These are phyloP conservation scores for Limosa lapponica DNA, from an alignment of 2,797 vertebrate species.

Conservation along the genomic window DNA sequence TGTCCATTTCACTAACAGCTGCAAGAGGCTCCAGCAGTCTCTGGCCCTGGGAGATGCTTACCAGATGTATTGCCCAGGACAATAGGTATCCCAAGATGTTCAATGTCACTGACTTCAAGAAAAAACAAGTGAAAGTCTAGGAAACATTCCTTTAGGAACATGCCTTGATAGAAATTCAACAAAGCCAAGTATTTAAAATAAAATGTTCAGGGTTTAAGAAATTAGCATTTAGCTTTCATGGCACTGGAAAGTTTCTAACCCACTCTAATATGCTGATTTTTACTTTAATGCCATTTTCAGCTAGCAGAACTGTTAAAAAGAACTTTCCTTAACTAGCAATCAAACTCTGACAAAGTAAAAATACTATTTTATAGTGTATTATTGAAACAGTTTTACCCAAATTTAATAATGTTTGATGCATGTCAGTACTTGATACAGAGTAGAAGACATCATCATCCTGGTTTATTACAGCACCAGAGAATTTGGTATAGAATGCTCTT, in stretches of 20 bases:
- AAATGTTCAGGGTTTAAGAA: not conserved
- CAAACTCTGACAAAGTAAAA: not conserved
- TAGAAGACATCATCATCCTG: not conserved
- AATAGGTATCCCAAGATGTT: not conserved
- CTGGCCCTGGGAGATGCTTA: not conserved
- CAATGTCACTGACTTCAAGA: not conserved
- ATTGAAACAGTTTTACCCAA: not conserved
- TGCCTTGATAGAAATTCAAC: not conserved
- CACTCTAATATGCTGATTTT: not conserved
- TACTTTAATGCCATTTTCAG: not conserved
- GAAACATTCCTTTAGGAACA: not conserved
- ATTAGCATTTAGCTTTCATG: not conserved
- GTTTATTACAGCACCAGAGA: not conserved
- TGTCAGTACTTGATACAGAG: not conserved
- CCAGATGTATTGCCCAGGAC: not conserved
- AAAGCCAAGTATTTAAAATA: not conserved
- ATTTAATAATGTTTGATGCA: not conserved
- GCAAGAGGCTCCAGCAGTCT: accelerated
- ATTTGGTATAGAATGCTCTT: not conserved
- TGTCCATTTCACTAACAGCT: not conserved
- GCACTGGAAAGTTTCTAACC: not conserved
- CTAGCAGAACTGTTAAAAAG: not conserved
- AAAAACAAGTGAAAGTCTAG: not conserved
- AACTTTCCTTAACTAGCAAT: not conserved
- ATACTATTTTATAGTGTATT: not conserved